Percentiles rank a stretch among this genome's conserved stretches.
These are phyloP conservation scores for Drosophila fuyamai DNA, from an alignment of 1,140 invertebrate species.

Conservation along the genomic window DNA sequence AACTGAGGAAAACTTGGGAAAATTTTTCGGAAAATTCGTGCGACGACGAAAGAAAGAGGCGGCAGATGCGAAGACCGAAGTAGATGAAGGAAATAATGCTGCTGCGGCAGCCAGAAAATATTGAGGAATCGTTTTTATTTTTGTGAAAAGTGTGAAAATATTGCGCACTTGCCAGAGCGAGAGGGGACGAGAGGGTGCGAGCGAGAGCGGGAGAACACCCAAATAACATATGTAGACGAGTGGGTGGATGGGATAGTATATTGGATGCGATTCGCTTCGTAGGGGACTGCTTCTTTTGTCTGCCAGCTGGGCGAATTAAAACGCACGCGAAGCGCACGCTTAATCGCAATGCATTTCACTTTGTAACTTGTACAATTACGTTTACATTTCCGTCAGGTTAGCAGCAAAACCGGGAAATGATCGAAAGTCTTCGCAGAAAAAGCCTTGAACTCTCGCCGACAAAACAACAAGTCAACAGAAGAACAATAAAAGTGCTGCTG, in stretches of 20 bases:
- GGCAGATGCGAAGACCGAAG: conserved; percentile 31
- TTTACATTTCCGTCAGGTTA: conserved; percentile 66
- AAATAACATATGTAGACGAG: conserved; percentile 24
- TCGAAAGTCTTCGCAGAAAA: conserved; percentile 61
- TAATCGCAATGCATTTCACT: conserved; percentile 59
- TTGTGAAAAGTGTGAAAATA: conserved; percentile 83
- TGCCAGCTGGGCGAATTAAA: conserved; percentile 19
- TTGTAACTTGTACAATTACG: conserved; percentile 24
- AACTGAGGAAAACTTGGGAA: conserved; percentile 64
- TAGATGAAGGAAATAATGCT: conserved; percentile 52
- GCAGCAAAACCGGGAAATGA: conserved; percentile 62
- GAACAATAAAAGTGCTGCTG: conserved; percentile 46
- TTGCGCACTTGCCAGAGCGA: conserved; percentile 74
- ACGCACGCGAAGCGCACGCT: conserved; percentile 34
- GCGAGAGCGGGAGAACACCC: conserved; percentile 15
- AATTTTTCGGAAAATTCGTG: conserved; percentile 57
- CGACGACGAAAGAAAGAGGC: conserved; percentile 48
- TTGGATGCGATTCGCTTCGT: conserved; percentile 32
- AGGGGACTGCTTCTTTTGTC: conserved; percentile 49
- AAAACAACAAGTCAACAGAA: conserved; percentile 26
- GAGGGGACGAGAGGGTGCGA: conserved; percentile 10
- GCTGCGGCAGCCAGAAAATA: conserved; percentile 60
- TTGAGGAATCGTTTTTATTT: conserved; percentile 83
- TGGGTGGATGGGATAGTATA: conserved; percentile 33
- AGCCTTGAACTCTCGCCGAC: conserved; percentile 68